phyloP scores from a whole-genome alignment of 2,113 vertebrate genomes.

The Jaculus jaculus region DNA sequence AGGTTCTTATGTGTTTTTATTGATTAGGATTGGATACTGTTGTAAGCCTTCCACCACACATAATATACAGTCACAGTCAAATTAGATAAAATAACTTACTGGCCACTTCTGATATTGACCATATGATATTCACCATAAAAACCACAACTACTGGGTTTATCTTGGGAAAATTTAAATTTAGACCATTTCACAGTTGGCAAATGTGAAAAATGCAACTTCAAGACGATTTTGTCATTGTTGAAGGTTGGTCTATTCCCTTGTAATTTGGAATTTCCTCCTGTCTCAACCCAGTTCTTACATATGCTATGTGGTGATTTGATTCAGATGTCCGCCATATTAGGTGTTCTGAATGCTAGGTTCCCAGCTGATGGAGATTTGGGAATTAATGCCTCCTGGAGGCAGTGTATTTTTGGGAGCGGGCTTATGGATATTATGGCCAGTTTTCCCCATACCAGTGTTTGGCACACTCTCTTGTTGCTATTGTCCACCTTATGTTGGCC shows the following conservation, averaged over 20 bases:
- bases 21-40: slow-evolving; percentile 28
- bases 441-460: too few relatives aligned
- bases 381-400: too few relatives aligned
- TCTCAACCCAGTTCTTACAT: slow-evolving; percentile 92
- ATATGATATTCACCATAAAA: slow-evolving; percentile 49
- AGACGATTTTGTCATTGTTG: slow-evolving; percentile 87
- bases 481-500: too few relatives aligned
- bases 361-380: too few relatives aligned
- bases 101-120: slow-evolving; percentile 51
- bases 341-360: too few relatives aligned
- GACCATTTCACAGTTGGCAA: slow-evolving; percentile 86
- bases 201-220: slow-evolving; percentile 85
- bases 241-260: slow-evolving; percentile 88
- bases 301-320: slow-evolving; percentile 55
- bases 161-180: slow-evolving; percentile 45
- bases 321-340: too few relatives aligned
- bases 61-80: slow-evolving; percentile 44
- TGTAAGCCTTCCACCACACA: slow-evolving; percentile 11
- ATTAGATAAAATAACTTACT: slow-evolving; percentile 54
- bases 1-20: slow-evolving; percentile 41
- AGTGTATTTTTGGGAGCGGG: too few relatives aligned
- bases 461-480: too few relatives aligned
- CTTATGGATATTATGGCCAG: too few relatives aligned
- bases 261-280: slow-evolving; percentile 91
- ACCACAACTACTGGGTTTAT: slow-evolving; percentile 30